Base-by-base conservation (phyloP, 2,113 vertebrate species). In the Boleophthalmus pectinirostris region DNA sequence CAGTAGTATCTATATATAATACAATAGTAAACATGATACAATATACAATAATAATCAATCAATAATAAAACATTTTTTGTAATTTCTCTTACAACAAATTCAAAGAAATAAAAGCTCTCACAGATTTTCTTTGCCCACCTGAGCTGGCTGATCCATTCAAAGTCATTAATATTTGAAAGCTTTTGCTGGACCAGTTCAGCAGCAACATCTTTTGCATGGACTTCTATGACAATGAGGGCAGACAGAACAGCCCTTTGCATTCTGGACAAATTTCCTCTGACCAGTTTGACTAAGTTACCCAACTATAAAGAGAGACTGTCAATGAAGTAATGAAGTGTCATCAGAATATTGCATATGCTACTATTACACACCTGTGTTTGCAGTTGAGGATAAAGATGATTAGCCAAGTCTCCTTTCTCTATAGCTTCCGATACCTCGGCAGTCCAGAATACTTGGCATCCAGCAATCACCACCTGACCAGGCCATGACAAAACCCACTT, bases 91-190 rank as follows among this genome's bases (percentile, higher is more conserved):
- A 47, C 46, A 47, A 45, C 7, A 45, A 8, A 13, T 1, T 45
- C 1, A 13, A 45, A 45, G 43, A 14, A 13, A 3, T 13, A 47
- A 13, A 47, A 14, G 13, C n/a, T n/a, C n/a, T n/a, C n/a, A 15
- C 3, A 49, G 2, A 49, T 8, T 53, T 53, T n/a, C 20, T 47
- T 15, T 11, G 51, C 51, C 81, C 84, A 96, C 97, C 96, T 96
- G 82, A 99, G 95, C 78, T 98, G 96, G 53, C 96, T 98, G 89
- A 98, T 97, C 97, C 97, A 98, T 82, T 98, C 95, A 0, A 99
- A 98, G 84, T 95, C 96, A 51, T 94, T 94, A 73, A 95, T 70
- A 6, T 92, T 95, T 12, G 89, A 93, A 43, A 97, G 90, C 0
- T 88, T 70, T 83, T 96, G 94, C 43, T 94, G 88, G 69, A 96